phyloP scores from a whole-genome alignment of 2,113 vertebrate genomes.

The Cephalopholis sonnerati region DNA sequence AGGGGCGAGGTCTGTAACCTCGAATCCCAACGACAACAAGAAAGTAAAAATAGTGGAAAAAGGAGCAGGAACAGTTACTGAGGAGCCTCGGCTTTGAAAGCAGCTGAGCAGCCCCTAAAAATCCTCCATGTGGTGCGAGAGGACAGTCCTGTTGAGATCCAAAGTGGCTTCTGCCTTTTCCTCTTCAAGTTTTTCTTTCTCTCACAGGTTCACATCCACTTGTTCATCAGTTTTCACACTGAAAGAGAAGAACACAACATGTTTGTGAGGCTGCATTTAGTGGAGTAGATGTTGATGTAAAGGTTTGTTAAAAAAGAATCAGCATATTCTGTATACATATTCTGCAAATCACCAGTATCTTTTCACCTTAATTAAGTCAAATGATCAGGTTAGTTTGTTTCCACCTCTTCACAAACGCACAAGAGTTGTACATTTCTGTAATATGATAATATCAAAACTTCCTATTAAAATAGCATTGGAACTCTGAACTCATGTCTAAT shows the following conservation, averaged over 20 bases:
- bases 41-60: neutral
- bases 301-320: neutral
- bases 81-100: conserved; percentile 50
- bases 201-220: neutral
- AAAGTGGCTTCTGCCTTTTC: neutral
- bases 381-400: neutral
- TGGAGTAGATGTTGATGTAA: neutral
- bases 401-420: neutral
- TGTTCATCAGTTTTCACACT: conserved; percentile 53
- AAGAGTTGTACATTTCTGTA: neutral
- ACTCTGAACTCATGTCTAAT: neutral
- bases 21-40: neutral
- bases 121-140: conserved; percentile 40
- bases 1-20: neutral
- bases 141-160: conserved; percentile 21
- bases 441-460: neutral
- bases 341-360: neutral
- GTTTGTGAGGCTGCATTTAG: no score
- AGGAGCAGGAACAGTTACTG: neutral
- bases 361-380: neutral
- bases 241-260: conserved; percentile 63
- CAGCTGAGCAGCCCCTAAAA: conserved; percentile 14
- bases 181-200: neutral
- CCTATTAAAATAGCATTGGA: neutral
- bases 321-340: neutral